Evolutionary conservation across 1,140 invertebrate genomes (phyloP).

Genomic region (Pseudomyrmex cubaensis): DNA sequence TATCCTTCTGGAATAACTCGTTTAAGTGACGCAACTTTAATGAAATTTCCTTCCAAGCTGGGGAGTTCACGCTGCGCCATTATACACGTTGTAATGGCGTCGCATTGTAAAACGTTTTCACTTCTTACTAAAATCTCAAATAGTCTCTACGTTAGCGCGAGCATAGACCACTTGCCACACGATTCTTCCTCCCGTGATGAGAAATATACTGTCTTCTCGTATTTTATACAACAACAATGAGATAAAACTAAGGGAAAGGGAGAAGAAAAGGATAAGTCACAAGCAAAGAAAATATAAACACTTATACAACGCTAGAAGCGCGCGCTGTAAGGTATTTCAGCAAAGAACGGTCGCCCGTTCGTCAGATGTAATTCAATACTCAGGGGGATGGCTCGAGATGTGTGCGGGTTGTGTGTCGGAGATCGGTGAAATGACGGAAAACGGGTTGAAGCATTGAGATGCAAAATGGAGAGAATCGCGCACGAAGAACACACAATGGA

Average conservation of each 20-base stretch:
- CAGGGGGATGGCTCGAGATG: not conserved
- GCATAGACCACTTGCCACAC: not conserved
- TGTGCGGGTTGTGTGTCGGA: constrained; percentile 13
- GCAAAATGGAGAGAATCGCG: constrained; percentile 67
- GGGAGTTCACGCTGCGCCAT: not conserved
- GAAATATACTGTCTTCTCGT: not conserved
- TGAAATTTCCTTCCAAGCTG: constrained; percentile 17
- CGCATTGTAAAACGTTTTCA: constrained; percentile 25
- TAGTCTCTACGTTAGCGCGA: not conserved
- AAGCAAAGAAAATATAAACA: constrained; percentile 6
- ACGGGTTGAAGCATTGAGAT: constrained; percentile 67
- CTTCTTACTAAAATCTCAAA: constrained; percentile 27
- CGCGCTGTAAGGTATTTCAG: not conserved
- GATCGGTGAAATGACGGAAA: constrained; percentile 45
- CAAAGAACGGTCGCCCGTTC: constrained; percentile 30
- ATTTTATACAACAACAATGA: constrained; percentile 6
- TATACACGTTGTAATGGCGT: constrained; percentile 12
- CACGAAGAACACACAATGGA: constrained; percentile 71
- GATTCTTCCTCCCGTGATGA: not conserved
- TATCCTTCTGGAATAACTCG: constrained; percentile 7
- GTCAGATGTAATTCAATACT: constrained; percentile 69
- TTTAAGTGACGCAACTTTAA: constrained; percentile 37
- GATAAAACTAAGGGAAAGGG: not conserved
- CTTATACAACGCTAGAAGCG: not conserved
- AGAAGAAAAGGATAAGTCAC: constrained; percentile 1